phyloP scores from a whole-genome alignment of 2,888 invertebrate species.

The Drosophila putrida region DNA sequence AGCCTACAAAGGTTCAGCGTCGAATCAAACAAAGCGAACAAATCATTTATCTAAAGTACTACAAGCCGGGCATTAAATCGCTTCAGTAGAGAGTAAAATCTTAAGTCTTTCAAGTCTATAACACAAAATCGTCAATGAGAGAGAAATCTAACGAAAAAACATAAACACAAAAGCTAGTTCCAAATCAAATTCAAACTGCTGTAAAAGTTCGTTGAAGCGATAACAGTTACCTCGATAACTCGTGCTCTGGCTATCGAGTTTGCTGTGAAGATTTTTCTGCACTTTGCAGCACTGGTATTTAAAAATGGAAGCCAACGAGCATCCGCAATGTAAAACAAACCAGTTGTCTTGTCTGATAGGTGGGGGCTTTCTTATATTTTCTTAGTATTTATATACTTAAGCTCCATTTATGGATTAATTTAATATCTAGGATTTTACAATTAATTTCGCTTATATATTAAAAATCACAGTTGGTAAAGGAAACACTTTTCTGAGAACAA shows the following conservation, averaged over 20 bases:
- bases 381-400: conserved; percentile 30
- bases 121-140: not conserved
- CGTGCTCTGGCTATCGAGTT: conserved; percentile 24
- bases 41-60: conserved; percentile 38
- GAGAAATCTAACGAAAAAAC: not conserved
- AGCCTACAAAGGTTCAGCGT: conserved; percentile 44
- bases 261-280: not conserved
- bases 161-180: not conserved
- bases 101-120: not conserved
- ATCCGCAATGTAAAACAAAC: not conserved
- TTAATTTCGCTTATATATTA: conserved; percentile 40
- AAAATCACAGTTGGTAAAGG: conserved; percentile 58
- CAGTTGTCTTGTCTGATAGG: conserved; percentile 11
- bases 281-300: conserved; percentile 35
- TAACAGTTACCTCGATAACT: conserved; percentile 18
- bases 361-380: conserved; percentile 31
- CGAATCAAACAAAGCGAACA: conserved; percentile 53
- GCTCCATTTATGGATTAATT: conserved; percentile 8
- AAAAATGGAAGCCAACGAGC: not conserved
- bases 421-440: conserved; percentile 18
- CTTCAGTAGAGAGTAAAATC: conserved; percentile 1
- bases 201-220: conserved; percentile 16
- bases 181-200: conserved; percentile 25
- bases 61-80: conserved; percentile 20
- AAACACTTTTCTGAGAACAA: conserved; percentile 31